Percentiles rank a stretch among this genome's conserved stretches.
Evolutionary conservation across 2,888 invertebrate genomes (phyloP).

Genomic region (Heliothis peltigera): DNA sequence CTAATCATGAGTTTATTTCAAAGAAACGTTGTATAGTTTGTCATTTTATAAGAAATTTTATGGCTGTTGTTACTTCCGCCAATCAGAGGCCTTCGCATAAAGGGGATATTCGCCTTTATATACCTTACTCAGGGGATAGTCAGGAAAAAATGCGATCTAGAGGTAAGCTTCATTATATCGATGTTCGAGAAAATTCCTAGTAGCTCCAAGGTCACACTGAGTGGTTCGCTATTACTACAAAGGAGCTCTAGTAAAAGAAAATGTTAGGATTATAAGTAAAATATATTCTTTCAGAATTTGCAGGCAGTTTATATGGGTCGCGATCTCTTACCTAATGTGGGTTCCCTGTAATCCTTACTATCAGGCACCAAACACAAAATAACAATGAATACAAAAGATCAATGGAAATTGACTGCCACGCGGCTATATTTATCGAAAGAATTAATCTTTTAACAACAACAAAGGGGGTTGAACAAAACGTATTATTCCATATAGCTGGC

Average conservation of each 20-base stretch:
- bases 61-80: neutral
- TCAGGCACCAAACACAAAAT: constrained; percentile 18
- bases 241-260: constrained; percentile 35
- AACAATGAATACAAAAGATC: constrained; percentile 44
- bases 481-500: constrained; percentile 6
- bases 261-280: constrained; percentile 55
- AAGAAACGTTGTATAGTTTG: neutral
- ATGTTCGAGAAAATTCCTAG: constrained; percentile 1
- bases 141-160: neutral
- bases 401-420: constrained; percentile 42
- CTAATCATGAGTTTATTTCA: neutral
- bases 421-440: constrained; percentile 32
- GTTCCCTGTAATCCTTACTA: constrained; percentile 51
- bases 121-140: neutral
- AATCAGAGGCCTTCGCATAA: neutral
- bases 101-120: neutral
- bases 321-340: constrained; percentile 53
- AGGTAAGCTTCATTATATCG: neutral
- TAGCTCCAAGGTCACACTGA: constrained; percentile 18
- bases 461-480: constrained; percentile 20
- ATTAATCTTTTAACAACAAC: constrained; percentile 42
- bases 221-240: constrained; percentile 35
- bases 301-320: constrained; percentile 47
- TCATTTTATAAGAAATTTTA: neutral
- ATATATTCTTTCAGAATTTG: constrained; percentile 37